phyloP scores from a whole-genome alignment of 1,140 invertebrate genomes.

The Aphidius gifuensis region DNA sequence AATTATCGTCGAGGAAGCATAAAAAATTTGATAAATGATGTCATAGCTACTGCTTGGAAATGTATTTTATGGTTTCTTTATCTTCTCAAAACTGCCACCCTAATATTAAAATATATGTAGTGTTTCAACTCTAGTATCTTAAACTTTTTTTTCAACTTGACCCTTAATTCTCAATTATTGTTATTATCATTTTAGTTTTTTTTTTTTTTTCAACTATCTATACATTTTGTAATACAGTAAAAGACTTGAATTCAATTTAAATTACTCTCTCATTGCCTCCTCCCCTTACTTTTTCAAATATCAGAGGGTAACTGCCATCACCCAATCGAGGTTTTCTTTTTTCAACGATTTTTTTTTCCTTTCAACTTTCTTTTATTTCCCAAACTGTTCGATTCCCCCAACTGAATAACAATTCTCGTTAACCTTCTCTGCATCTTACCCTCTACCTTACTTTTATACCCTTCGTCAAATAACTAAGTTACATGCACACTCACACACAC shows the following conservation, averaged over 20 bases:
- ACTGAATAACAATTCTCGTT: conserved; percentile 14
- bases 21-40: too few species aligned
- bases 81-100: too few species aligned
- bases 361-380: background rate
- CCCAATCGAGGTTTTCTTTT: conserved; percentile 9
- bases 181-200: background rate
- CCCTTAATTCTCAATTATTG: too few species aligned
- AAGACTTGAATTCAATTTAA: conserved; percentile 16
- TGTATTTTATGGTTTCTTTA: too few species aligned
- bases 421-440: background rate
- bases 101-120: too few species aligned
- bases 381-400: background rate
- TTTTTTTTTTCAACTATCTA: background rate
- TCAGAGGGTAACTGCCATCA: background rate
- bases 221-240: conserved; percentile 6
- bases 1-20: too few species aligned
- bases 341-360: background rate
- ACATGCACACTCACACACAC: too few species aligned
- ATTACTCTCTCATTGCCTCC: conserved; percentile 1
- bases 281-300: background rate
- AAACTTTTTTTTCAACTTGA: too few species aligned
- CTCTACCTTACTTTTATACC: too few species aligned
- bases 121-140: too few species aligned
- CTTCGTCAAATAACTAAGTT: too few species aligned
- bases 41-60: too few species aligned